Evolutionary conservation across 2,888 invertebrate genomes (phyloP), one percentile per base, ranked within the genome.

Genomic region (Ophion ventricosus): DNA sequence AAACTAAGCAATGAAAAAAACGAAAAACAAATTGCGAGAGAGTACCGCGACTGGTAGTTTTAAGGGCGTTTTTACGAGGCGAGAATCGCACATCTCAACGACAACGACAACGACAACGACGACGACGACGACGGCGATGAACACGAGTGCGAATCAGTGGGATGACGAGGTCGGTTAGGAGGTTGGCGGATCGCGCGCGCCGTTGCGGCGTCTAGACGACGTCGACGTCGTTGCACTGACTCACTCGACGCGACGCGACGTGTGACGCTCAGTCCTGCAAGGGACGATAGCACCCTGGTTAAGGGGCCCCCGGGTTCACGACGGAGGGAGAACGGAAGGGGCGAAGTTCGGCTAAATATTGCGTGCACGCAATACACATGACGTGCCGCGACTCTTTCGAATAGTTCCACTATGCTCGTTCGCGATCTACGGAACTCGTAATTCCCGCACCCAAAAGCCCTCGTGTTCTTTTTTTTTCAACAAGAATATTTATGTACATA

Each of bases 311-410:
- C 17, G 35, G 35, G 35, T 7, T 35, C 35, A 35, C 35, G 14
- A 49, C 14, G 49, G 49, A 4, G 17, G 49, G 49, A 0, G 49
- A 49, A 17, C 17, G 69, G 64, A 75, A 84, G 83, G 70, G 82
- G 23, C 57, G 63, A 35, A 82, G 23, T 84, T 83, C 56, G 84
- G 88, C 90, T 92, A 91, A 92, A 91, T 91, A 92, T 92, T 92
- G 91, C 92, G 91, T 91, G 91, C 91, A 87, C 89, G 91, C 90
- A 91, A 89, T 91, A 90, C 29, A 54, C 17, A 63, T 57, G 66
- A 82, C 80, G 77, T 77, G 80, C 59, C 69, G 69, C 63, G 88
- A 80, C 69, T 76, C 88, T 88, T 90, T 87, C 87, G 90, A 90
- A 90, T 91, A 91, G 89, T 90, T 90, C 81, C 78, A 90, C 88